A percentile compares a stretch with the other conserved stretches of the same genome.
phyloP scores from a whole-genome alignment of 2,888 invertebrate species.

The Criorhina ranunculi region DNA sequence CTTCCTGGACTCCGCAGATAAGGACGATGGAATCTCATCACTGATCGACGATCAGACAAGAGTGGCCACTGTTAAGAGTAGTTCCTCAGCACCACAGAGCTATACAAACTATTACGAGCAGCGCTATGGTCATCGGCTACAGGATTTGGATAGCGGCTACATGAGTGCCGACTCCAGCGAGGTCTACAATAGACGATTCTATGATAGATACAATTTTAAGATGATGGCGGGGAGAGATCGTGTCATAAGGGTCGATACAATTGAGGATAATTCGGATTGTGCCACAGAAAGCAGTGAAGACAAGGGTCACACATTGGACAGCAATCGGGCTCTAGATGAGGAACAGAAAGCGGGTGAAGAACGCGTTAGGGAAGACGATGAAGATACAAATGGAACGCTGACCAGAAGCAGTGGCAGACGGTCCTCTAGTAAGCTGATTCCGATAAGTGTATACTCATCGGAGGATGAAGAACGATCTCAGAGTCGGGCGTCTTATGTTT shows the following conservation, averaged over 20 bases:
- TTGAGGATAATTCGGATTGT: constrained; percentile 82
- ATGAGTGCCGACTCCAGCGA: constrained; percentile 92
- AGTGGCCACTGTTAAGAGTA: constrained; percentile 79
- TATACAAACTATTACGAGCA: constrained; percentile 82
- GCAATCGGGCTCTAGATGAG: constrained; percentile 80
- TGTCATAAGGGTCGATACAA: constrained; percentile 82
- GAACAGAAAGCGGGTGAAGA: constrained; percentile 8
- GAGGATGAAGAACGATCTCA: constrained; percentile 88
- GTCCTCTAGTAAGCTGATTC: constrained; percentile 69
- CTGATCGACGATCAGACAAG: constrained; percentile 81
- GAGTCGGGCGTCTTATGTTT: constrained; percentile 86
- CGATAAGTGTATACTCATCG: constrained; percentile 80
- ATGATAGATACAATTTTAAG: constrained; percentile 84
- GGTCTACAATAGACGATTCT: constrained; percentile 85
- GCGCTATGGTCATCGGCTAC: constrained; percentile 83
- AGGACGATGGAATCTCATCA: constrained; percentile 83
- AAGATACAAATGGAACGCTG: constrained; percentile 81
- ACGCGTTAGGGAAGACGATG: constrained; percentile 76
- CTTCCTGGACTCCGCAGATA: constrained; percentile 80
- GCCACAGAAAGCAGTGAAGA: constrained; percentile 73
- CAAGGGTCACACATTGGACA: constrained; percentile 75
- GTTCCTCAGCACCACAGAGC: constrained; percentile 79
- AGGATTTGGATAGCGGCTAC: constrained; percentile 92
- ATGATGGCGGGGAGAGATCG: constrained; percentile 81
- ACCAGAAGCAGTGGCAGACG: constrained; percentile 78